A percentile compares a stretch with the other conserved stretches of the same genome.
Conservation (phyloP, 2,113 vertebrate genomes). For the Megatriorchis doriae region DNA sequence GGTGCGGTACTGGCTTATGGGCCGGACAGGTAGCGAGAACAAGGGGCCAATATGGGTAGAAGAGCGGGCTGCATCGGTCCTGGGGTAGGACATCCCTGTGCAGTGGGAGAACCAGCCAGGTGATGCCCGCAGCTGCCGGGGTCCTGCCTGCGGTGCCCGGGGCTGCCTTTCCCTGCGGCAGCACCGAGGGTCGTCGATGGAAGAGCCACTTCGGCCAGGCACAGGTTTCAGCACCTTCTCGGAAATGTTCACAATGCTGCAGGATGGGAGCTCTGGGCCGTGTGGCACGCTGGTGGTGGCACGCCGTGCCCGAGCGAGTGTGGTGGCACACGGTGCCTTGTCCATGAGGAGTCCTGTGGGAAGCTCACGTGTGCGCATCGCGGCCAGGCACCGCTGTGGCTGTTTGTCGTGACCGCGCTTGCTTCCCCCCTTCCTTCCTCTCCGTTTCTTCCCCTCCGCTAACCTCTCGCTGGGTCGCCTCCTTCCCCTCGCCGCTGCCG, state of each 20-base stretch:
- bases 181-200: rapidly evolving
- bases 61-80: background rate
- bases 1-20: background rate
- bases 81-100: background rate
- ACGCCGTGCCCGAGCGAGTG: rapidly evolving
- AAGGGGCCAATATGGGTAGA: background rate
- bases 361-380: background rate
- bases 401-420: background rate
- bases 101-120: background rate
- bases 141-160: background rate
- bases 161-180: background rate
- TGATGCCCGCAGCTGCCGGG: background rate
- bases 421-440: background rate
- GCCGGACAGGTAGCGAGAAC: background rate
- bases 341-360: conserved; percentile 13
- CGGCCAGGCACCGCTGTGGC: background rate
- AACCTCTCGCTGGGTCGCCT: background rate
- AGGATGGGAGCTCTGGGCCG: background rate
- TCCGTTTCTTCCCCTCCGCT: background rate
- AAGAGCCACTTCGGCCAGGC: rapidly evolving
- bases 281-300: rapidly evolving
- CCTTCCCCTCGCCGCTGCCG: background rate
- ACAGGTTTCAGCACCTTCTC: background rate
- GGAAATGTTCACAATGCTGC: rapidly evolving
- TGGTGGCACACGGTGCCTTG: background rate